phyloP scores from a whole-genome alignment of 1,140 invertebrate species.

The Zelostemma sp. region DNA sequence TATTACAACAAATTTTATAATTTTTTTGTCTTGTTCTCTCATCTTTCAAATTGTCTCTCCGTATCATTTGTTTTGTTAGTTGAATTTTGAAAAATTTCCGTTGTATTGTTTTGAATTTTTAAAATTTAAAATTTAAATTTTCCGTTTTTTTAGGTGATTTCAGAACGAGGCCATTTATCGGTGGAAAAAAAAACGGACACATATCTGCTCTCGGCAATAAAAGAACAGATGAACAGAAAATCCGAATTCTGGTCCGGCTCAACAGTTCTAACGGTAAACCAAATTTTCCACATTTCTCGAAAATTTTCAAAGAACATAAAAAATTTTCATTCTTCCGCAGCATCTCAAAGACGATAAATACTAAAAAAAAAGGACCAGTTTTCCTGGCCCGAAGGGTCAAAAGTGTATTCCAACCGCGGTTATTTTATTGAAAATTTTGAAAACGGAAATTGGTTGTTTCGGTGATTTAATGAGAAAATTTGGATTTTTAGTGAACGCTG shows the following conservation, averaged over 20 bases:
- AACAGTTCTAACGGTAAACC: conserved; percentile 78
- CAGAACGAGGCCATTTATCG: conserved; percentile 77
- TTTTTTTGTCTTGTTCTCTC: too few species aligned
- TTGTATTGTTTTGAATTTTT: too few species aligned
- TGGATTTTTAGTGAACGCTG: conserved; percentile 76
- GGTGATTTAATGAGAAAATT: too few species aligned
- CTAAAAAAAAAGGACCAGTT: conserved; percentile 72
- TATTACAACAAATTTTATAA: too few species aligned
- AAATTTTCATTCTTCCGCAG: conserved; percentile 30
- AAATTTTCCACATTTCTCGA: conserved; percentile 3
- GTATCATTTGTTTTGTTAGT: too few species aligned
- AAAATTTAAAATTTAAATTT: too few species aligned
- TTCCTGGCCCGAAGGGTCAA: conserved; percentile 79
- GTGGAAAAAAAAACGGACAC: conserved; percentile 76
- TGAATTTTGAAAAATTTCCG: too few species aligned
- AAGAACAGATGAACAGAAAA: conserved; percentile 77
- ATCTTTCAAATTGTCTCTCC: too few species aligned
- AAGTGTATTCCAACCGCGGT: conserved; percentile 80
- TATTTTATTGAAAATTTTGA: too few species aligned
- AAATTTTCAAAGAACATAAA: conserved; percentile 12
- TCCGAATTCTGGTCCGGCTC: conserved; percentile 82
- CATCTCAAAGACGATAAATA: conserved; percentile 79
- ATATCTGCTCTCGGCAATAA: conserved; percentile 75
- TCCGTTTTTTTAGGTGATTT: conserved; percentile 76
- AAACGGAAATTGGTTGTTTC: too few species aligned